phyloP scores from a whole-genome alignment of 1,140 invertebrate species.

The Solenopsis fugax region DNA sequence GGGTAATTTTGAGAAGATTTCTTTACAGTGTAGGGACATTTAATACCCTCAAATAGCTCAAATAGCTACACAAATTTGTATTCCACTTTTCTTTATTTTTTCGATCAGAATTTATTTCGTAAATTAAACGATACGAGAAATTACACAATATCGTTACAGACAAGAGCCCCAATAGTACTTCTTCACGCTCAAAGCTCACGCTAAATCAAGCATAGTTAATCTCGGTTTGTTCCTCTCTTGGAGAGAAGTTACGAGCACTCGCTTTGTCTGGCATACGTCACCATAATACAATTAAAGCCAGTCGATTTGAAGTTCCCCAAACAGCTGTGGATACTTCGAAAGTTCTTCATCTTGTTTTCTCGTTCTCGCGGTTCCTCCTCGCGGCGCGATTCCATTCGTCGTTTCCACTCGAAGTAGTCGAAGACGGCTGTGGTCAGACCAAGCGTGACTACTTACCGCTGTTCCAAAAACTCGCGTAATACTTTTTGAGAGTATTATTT shows the following conservation, averaged over 20 bases:
- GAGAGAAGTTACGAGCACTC: background rate
- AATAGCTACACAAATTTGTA: background rate
- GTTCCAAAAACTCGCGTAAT: background rate
- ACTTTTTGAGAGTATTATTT: background rate
- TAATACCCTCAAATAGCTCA: background rate
- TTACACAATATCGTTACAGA: background rate
- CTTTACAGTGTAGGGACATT: too few relatives aligned
- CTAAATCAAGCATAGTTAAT: conserved; percentile 38
- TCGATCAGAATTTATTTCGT: background rate
- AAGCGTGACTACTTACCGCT: background rate
- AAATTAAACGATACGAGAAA: background rate
- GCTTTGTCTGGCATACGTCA: conserved; percentile 31
- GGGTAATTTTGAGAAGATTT: too few relatives aligned
- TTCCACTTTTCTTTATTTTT: background rate
- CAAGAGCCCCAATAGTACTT: background rate
- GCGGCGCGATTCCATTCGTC: background rate
- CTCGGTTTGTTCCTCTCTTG: background rate
- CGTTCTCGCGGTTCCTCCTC: background rate
- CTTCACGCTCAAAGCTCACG: background rate
- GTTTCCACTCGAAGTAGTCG: conserved; percentile 9
- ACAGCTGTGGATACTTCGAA: conserved; percentile 10
- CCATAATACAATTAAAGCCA: conserved; percentile 42
- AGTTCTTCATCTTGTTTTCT: conserved; percentile 12
- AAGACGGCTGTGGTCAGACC: conserved; percentile 22
- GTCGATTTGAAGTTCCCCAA: conserved; percentile 5